These are phyloP conservation scores for Leuctra nigra DNA, from an alignment of 2,888 invertebrate genomes.

Conservation along the genomic window DNA sequence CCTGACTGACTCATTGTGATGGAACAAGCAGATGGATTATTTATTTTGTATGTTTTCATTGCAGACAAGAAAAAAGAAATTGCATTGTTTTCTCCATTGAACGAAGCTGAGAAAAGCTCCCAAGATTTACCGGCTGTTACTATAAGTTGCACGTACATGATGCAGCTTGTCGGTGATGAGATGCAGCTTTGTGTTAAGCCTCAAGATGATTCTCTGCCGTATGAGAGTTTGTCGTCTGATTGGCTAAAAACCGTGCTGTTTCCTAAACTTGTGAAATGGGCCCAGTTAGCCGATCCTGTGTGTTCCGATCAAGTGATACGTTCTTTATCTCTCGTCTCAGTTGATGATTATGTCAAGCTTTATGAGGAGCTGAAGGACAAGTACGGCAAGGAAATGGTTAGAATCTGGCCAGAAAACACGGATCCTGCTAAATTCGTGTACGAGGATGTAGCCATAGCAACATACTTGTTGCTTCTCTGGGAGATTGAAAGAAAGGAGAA, in stretches of 20 bases:
- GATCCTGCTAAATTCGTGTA: slow-evolving; percentile 92
- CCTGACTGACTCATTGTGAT: too few relatives aligned
- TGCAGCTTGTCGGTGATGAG: slow-evolving; percentile 35
- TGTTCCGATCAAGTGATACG: slow-evolving; percentile 27
- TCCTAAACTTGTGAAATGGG: slow-evolving; percentile 57
- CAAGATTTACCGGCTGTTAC: background rate
- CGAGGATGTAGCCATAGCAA: slow-evolving; percentile 93
- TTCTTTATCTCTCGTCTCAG: slow-evolving; percentile 60
- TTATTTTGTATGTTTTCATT: too few relatives aligned
- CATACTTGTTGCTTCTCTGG: slow-evolving; percentile 81
- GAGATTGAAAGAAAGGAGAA: slow-evolving; percentile 46
- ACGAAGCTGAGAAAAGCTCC: background rate
- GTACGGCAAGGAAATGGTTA: slow-evolving; percentile 65
- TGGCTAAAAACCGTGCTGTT: slow-evolving; percentile 54
- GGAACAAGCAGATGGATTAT: too few relatives aligned
- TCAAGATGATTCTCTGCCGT: slow-evolving; percentile 31
- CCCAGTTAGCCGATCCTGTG: slow-evolving; percentile 2
- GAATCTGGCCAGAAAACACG: slow-evolving; percentile 89
- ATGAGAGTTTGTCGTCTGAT: slow-evolving; percentile 29
- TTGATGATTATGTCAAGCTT: slow-evolving; percentile 60
- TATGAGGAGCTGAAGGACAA: slow-evolving; percentile 71
- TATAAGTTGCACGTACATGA: slow-evolving; percentile 43
- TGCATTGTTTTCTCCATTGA: slow-evolving; percentile 7
- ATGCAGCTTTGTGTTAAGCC: slow-evolving; percentile 41
- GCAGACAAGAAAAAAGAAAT: slow-evolving; percentile 17